Evolutionary conservation across 2,888 invertebrate species (phyloP), one percentile per base, ranked within the genome.

Genomic region (Cephus nigrinus): DNA sequence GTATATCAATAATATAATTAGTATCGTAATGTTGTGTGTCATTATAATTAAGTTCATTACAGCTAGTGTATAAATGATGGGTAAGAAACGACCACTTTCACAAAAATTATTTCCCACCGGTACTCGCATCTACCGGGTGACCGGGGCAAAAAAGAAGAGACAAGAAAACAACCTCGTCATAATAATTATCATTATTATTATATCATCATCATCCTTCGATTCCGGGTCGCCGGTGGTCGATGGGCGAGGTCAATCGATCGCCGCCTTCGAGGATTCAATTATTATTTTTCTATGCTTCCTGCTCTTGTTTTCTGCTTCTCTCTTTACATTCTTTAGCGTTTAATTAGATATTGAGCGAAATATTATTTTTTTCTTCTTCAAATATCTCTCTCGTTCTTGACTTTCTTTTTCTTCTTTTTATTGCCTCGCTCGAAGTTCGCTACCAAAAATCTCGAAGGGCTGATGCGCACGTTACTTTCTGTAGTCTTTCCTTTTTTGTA

Each of bases 1-100:
- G 89, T 90, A 90, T 91, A 91, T 91, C 90, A 91, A 91, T 91
- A 90, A 90, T 90, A 90, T 90, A 90, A 90, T 90, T 86, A 88
- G 83, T 90, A 88, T 90, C 86, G 87, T 91, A 90, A 90, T 90
- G 89, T 86, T 88, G 86, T 83, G 81, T 82, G 80, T 84, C 79
- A 78, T 80, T 83, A 81, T 81, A 81, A 82, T 86, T 88, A 88
- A 88, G 82, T 86, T 87, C 87, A 84, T 90, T 91, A 91, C 89
- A 90, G 87, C 90, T 91, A 91, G 89, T 89, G 88, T 90, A 91
- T 90, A 91, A 91, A 91, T 90, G 91, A 90, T 90, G 91, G 91
- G 90, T 90, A 91, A 91, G 90, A 91, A 91, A 91, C 90, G 89
- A 90, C 89, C 91, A 89, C 89, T 89, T 89, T 86, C 84, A 87